Base-by-base conservation (phyloP, 1,140 invertebrate species). In the Drosophila mayri region DNA sequence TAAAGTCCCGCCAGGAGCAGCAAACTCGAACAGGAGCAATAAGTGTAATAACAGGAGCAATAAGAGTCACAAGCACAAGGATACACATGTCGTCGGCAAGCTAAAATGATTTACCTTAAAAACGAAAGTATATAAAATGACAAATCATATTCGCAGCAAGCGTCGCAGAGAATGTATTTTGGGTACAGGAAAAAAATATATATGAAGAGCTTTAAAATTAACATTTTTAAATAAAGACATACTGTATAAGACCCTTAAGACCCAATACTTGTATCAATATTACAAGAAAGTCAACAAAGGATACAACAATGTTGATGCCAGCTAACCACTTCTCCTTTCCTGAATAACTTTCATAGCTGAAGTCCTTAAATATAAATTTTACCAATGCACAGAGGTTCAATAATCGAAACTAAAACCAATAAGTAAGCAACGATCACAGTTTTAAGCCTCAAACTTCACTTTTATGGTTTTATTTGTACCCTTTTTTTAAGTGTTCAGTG, bases 1-100 rank as follows among this genome's bases (percentile, higher is more conserved):
- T 87, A 87, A 87, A 88, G 58, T 57, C 66, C 37, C 66, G 35
- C 12, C 74, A 70, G 61, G 57, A 71, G 38, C 71, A 50, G 41
- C 50, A 46, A 43, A 40, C 44, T 54, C 76, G 64, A 85, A 85
- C 78, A 81, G 70, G 67, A 79, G 68, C 76, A 80, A 88, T 88
- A 84, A 88, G 61, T 83, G 83, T 79, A 76, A 83, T 86, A 83
- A 88, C 71, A 68, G 50, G 16, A 47, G 79, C 84, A 88, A 88
- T 88, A 86, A 79, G 47, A 38, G 35, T 72, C 37, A 30, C 52
- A 59, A 35, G 30, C 22, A 30, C 60, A 65, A 28, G 38, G 30
- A 47, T 25, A 72, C 71, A 73, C 58, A 72, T 59, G 66, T 50
- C 18, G 61, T 44, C 11, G 68, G 25, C 35, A 40, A 35, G 20